Conservation (phyloP, 2,888 invertebrate species). For the Tethea ocularis region DNA sequence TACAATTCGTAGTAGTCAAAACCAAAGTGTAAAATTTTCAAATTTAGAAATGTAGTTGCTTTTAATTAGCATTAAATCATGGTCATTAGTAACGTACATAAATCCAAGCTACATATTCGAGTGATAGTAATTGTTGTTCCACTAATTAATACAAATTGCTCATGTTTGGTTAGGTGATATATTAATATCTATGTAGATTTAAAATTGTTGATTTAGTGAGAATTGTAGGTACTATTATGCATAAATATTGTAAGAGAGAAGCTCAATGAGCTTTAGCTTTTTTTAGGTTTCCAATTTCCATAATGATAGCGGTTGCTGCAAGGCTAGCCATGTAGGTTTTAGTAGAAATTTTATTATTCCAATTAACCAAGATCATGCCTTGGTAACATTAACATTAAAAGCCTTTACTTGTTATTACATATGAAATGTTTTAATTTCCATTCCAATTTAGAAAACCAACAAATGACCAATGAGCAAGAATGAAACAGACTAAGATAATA, state of each 20-base stretch:
- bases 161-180: neutral
- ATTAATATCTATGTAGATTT: neutral
- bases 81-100: neutral
- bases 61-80: neutral
- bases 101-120: neutral
- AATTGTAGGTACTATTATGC: too few relatives aligned
- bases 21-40: constrained; percentile 4
- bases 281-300: too few relatives aligned
- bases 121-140: constrained; percentile 2
- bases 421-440: constrained; percentile 4
- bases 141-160: neutral
- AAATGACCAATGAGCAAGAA: constrained; percentile 7
- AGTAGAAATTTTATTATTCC: too few relatives aligned
- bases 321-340: too few relatives aligned
- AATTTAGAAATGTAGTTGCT: neutral
- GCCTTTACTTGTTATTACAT: neutral
- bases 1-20: neutral
- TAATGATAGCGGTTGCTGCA: too few relatives aligned
- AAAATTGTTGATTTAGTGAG: too few relatives aligned
- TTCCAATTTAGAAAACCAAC: neutral
- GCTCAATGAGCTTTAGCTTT: neutral
- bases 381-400: neutral
- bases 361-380: neutral
- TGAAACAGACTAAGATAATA: constrained; percentile 20
- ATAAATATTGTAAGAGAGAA: neutral